Conservation (phyloP, 2,888 invertebrate genomes). For the Thyatira batis region DNA sequence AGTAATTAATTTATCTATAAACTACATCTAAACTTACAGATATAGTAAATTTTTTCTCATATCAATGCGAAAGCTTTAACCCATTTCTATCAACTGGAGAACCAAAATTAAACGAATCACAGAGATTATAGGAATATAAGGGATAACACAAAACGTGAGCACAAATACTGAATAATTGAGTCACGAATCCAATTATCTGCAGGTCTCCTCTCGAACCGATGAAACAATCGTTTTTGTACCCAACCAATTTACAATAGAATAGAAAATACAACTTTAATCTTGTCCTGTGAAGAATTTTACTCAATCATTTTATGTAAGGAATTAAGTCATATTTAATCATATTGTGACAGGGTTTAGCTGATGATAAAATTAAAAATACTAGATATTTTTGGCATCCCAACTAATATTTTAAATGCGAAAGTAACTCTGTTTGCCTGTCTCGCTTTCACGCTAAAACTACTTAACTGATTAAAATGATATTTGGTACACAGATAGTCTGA, state of each 20-base stretch:
- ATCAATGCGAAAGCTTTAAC: neutral
- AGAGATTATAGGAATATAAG: constrained; percentile 24
- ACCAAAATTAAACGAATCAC: constrained; percentile 15
- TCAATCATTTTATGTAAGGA: neutral
- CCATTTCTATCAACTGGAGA: neutral
- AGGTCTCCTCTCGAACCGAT: constrained; percentile 14
- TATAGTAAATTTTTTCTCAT: too few species aligned
- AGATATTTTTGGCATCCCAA: too few species aligned
- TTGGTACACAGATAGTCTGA: too few species aligned
- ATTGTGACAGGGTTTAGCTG: too few species aligned
- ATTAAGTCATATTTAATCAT: too few species aligned
- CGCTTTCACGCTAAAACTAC: too few species aligned
- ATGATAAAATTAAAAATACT: too few species aligned
- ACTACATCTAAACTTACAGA: too few species aligned
- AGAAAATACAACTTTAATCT: neutral
- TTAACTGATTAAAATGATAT: too few species aligned
- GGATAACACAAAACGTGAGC: constrained; percentile 21
- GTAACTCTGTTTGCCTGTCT: too few species aligned
- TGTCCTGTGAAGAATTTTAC: neutral
- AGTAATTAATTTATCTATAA: too few species aligned
- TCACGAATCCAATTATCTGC: constrained; percentile 42
- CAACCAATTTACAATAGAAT: neutral
- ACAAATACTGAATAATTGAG: constrained; percentile 43
- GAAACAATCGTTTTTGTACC: constrained; percentile 13
- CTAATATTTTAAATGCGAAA: too few species aligned